These are phyloP conservation scores for Aegotheles bennettii DNA, from an alignment of 2,113 vertebrate species.

Conservation along the genomic window DNA sequence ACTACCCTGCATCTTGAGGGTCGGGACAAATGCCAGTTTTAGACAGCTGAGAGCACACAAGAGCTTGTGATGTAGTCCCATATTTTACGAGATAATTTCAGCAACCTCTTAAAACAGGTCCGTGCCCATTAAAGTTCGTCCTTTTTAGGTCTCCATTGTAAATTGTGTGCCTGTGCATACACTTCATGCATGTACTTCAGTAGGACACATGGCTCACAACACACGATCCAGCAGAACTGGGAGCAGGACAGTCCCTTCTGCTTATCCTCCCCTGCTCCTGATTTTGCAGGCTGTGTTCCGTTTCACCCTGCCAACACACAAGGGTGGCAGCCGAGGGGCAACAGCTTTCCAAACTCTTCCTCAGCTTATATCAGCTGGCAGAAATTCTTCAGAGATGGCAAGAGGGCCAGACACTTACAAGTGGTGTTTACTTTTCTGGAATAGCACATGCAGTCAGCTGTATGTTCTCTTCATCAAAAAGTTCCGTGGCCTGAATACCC, in stretches of 20 bases:
- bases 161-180: neutral
- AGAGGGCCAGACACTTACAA: neutral
- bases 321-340: neutral
- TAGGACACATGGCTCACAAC: neutral
- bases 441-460: neutral
- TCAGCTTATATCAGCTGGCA: neutral
- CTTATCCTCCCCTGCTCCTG: neutral
- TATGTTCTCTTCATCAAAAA: neutral
- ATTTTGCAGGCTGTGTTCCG: neutral
- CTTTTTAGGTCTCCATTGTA: neutral
- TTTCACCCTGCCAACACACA: neutral
- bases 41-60: neutral
- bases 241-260: neutral
- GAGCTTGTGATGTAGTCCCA: neutral
- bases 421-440: neutral
- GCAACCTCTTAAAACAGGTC: neutral
- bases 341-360: neutral
- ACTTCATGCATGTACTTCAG: neutral
- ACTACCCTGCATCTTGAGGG: neutral
- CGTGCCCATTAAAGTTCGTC: neutral
- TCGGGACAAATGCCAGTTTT: neutral
- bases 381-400: constrained; percentile 6
- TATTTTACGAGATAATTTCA: neutral
- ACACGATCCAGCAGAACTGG: neutral
- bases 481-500: neutral